Percentiles rank a stretch among this genome's conserved stretches.
phyloP scores from a whole-genome alignment of 2,797 vertebrate genomes.

The Botia almorhae region DNA sequence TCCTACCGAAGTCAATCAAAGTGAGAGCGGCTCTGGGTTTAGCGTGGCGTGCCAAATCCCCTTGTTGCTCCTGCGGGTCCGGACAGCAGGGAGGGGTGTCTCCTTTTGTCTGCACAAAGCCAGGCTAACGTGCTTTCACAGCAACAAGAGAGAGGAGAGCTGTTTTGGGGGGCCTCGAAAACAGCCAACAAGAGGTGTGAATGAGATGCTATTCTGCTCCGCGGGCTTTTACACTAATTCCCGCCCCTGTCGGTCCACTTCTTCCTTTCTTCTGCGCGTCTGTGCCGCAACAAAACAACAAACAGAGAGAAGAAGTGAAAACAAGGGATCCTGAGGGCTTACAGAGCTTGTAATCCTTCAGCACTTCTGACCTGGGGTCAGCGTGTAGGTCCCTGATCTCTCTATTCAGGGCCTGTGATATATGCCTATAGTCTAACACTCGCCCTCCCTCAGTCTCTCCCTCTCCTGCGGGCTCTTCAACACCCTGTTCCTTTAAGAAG shows the following conservation, averaged over 20 bases:
- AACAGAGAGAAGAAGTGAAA: conserved; percentile 81
- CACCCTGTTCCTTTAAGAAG: conserved; percentile 76
- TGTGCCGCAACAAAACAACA: conserved; percentile 81
- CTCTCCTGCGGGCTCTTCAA: conserved; percentile 65
- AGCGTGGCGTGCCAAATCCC: conserved; percentile 77
- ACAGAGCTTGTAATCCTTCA: conserved; percentile 82
- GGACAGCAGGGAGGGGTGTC: conserved; percentile 80
- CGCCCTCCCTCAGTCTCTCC: conserved; percentile 58
- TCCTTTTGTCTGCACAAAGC: conserved; percentile 81
- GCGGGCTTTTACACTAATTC: conserved; percentile 83
- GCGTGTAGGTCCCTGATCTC: conserved; percentile 79
- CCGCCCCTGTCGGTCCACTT: conserved; percentile 66
- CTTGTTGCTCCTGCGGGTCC: conserved; percentile 80
- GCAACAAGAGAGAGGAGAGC: conserved; percentile 80
- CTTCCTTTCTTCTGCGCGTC: conserved; percentile 76
- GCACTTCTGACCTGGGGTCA: conserved; percentile 85
- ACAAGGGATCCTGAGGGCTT: conserved; percentile 80
- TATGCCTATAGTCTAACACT: conserved; percentile 74
- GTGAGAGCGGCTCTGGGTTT: conserved; percentile 70
- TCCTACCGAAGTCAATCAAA: conserved; percentile 80
- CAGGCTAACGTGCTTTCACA: conserved; percentile 82
- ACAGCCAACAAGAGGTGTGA: conserved; percentile 84
- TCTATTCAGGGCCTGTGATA: conserved; percentile 73
- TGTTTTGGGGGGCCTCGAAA: conserved; percentile 75
- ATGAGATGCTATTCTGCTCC: conserved; percentile 83